A percentile compares a stretch with the other conserved stretches of the same genome.
These are phyloP conservation scores for human DNA, from an alignment of 2,113 vertebrate species.

Conservation along the genomic window DNA sequence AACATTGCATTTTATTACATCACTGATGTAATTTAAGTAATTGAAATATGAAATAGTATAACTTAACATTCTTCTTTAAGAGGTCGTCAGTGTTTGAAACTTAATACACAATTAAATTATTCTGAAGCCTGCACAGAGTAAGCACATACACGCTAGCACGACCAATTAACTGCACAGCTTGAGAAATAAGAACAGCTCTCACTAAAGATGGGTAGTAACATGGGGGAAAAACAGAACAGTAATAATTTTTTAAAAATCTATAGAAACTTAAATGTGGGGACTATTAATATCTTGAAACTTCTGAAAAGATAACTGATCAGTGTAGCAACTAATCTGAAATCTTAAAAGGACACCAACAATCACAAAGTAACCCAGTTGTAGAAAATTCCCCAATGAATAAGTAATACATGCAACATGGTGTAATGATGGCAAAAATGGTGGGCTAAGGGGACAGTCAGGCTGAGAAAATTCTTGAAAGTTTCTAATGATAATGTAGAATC, in stretches of 20 bases:
- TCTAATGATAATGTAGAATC: neutral
- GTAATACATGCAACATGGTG: fast-evolving
- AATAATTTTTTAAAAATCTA: neutral
- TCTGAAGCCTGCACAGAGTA: neutral
- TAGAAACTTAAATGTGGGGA: neutral
- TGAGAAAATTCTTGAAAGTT: neutral
- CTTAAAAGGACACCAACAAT: neutral
- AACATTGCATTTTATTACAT: neutral
- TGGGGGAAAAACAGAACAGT: neutral
- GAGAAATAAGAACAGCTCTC: neutral
- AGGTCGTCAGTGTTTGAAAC: neutral
- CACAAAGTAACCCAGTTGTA: neutral
- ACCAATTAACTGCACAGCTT: too few species aligned
- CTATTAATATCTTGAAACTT: neutral
- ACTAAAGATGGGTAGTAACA: too few species aligned
- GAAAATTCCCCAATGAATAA: neutral
- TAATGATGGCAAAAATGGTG: neutral
- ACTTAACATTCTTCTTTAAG: neutral
- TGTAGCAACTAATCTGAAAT: neutral
- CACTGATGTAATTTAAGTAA: neutral
- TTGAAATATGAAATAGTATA: neutral
- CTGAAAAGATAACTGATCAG: neutral
- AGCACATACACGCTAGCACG: fast-evolving
- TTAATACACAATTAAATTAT: neutral
- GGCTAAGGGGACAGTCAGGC: fast-evolving